Evolutionary conservation across 2,888 invertebrate genomes (phyloP).

Genomic region (Labia minor): DNA sequence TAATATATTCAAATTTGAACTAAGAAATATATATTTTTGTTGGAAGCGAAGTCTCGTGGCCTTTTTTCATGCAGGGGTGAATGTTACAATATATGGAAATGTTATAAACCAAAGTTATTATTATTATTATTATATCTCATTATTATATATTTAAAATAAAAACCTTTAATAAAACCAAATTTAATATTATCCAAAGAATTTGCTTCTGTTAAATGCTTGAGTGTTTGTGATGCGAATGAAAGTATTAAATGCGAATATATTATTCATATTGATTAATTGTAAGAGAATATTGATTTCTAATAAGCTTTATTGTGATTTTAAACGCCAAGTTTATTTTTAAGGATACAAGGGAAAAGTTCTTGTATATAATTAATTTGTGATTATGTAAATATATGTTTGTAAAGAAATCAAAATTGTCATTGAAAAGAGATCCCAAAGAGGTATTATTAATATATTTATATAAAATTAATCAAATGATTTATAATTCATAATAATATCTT

Average conservation of each 20-base stretch:
- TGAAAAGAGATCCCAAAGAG: background rate
- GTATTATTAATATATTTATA: background rate
- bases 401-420: conserved; percentile 3
- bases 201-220: conserved; percentile 1
- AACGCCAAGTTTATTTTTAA: background rate
- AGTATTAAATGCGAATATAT: background rate
- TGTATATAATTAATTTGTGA: conserved; percentile 2
- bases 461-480: background rate
- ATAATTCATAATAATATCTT: background rate
- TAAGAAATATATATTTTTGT: background rate
- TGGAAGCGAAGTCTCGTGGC: conserved; percentile 5
- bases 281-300: background rate
- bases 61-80: conserved; percentile 5
- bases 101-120: conserved; percentile 4
- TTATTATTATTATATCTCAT: background rate
- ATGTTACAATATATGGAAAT: background rate
- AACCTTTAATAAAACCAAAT: background rate
- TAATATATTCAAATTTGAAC: background rate
- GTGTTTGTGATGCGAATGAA: conserved; percentile 13
- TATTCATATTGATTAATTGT: background rate
- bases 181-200: background rate
- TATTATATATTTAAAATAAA: background rate
- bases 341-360: background rate
- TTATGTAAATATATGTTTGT: conserved; percentile 3
- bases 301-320: background rate